Conservation (phyloP, 2,888 invertebrate species). For the Andricus quercusramuli region DNA sequence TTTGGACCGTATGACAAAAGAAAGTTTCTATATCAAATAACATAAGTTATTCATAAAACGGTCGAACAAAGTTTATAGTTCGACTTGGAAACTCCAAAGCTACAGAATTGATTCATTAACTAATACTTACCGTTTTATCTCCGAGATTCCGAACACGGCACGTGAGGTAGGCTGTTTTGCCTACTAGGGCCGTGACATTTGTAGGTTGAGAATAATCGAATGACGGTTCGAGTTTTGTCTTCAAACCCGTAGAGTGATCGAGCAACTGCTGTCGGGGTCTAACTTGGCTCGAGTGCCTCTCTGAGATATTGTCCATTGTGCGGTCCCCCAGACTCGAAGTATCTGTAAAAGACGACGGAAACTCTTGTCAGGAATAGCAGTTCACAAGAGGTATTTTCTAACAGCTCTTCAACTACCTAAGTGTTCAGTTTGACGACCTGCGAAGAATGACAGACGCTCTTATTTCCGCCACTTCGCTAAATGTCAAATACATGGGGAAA, state of each 20-base stretch:
- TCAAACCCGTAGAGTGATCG: slow-evolving; percentile 67
- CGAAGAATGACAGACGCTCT: neutral
- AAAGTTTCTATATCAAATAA: too few species aligned
- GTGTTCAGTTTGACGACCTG: slow-evolving; percentile 10
- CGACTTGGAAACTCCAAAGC: too few species aligned
- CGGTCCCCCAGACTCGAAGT: slow-evolving; percentile 76
- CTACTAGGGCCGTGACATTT: slow-evolving; percentile 75
- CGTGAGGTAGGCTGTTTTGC: slow-evolving; percentile 76
- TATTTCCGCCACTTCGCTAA: neutral
- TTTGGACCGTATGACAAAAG: too few species aligned
- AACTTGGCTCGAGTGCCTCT: slow-evolving; percentile 69
- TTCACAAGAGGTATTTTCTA: slow-evolving; percentile 19
- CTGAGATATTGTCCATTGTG: slow-evolving; percentile 68
- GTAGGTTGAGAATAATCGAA: slow-evolving; percentile 73
- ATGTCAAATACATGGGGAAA: too few species aligned
- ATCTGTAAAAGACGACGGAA: slow-evolving; percentile 67
- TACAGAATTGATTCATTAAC: neutral
- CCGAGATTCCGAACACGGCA: slow-evolving; percentile 75
- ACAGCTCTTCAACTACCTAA: slow-evolving; percentile 2
- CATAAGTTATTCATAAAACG: too few species aligned
- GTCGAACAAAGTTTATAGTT: too few species aligned
- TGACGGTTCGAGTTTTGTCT: slow-evolving; percentile 73
- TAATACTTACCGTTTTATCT: slow-evolving; percentile 73
- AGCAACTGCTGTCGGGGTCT: slow-evolving; percentile 75
- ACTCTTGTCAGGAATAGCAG: slow-evolving; percentile 10